These are phyloP conservation scores for Triops longicaudatus DNA, from an alignment of 1,140 invertebrate genomes.

Conservation along the genomic window DNA sequence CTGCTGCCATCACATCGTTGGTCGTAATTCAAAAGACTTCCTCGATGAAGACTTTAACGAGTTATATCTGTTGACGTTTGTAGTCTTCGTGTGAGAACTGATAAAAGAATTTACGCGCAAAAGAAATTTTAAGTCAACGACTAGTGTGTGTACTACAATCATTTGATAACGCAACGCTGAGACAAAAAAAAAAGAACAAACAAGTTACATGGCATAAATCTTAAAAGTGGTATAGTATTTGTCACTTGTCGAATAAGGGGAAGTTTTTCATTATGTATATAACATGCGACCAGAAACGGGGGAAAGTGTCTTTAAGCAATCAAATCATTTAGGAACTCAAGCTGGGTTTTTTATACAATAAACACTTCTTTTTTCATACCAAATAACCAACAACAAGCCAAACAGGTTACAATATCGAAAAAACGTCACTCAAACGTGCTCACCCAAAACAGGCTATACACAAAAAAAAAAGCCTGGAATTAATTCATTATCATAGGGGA, in stretches of 20 bases:
- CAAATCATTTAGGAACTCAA: slow-evolving; percentile 1
- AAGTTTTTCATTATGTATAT: background rate
- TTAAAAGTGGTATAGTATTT: background rate
- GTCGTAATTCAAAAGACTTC: too few relatives aligned
- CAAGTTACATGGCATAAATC: background rate
- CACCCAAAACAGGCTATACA: background rate
- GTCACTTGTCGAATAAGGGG: background rate
- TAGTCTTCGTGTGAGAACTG: too few relatives aligned
- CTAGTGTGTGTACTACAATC: slow-evolving; percentile 14
- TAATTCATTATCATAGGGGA: background rate
- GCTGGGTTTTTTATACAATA: background rate
- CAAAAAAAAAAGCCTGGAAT: background rate
- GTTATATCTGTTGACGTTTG: too few relatives aligned
- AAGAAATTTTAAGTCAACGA: background rate
- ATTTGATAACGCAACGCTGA: slow-evolving; percentile 8
- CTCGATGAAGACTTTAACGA: too few relatives aligned
- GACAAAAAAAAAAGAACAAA: background rate
- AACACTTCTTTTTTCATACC: background rate
- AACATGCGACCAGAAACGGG: slow-evolving; percentile 3
- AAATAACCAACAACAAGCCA: background rate
- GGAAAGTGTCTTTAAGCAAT: background rate
- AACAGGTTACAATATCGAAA: background rate
- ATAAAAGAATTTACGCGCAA: too few relatives aligned
- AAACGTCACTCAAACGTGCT: background rate
- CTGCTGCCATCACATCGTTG: too few relatives aligned